Evolutionary conservation across 2,797 vertebrate genomes (phyloP), one percentile per base, ranked within the genome.

Genomic region (Sebastes trivittatus): DNA sequence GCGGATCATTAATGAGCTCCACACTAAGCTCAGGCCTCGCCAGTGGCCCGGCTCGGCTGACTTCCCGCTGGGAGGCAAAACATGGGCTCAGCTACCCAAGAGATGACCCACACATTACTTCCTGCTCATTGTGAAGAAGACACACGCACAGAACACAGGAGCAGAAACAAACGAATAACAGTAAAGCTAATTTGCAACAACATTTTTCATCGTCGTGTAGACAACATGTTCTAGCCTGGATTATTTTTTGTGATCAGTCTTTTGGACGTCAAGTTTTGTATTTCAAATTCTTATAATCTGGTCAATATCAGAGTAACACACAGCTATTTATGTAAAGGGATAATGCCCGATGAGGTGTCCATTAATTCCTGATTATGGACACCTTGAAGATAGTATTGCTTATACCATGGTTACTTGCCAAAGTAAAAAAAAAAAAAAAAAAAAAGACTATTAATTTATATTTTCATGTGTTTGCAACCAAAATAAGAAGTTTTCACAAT

Each of bases 1-100:
- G 59, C 68, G 70, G 82, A 86, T 88, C 88, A 74, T 89, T 94
- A 94, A 90, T 88, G 88, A 92, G 88, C 91, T 81, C 88, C 75
- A 77, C 54, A 59, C 75, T 67, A 58, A 74, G 77, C 82, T 72
- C 36, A 1, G 77, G 86, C 82, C 38, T 86, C 14, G 78, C 92
- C 86, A 49, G 71, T 29, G 14, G 84, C 88, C 88, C 86, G 82
- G 87, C 88, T 80, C 58, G 82, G 78, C 66, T 71, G 38, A 59
- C 80, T 83, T 74, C 89, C 88, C n/a, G 6, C 89, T 84, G 88
- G 86, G 90, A 89, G 81, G 87, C 79, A 90, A 85, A 89, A 87
- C 87, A 87, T 52, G 54, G 61, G 71, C 84, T 83, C 70, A 49
- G 80, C 84, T 83, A 69, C 74, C 77, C 85, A 34, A 68, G 74